Evolutionary conservation across 1,140 invertebrate species (phyloP), one percentile per base, ranked within the genome.

Genomic region (Papilio dardanus): DNA sequence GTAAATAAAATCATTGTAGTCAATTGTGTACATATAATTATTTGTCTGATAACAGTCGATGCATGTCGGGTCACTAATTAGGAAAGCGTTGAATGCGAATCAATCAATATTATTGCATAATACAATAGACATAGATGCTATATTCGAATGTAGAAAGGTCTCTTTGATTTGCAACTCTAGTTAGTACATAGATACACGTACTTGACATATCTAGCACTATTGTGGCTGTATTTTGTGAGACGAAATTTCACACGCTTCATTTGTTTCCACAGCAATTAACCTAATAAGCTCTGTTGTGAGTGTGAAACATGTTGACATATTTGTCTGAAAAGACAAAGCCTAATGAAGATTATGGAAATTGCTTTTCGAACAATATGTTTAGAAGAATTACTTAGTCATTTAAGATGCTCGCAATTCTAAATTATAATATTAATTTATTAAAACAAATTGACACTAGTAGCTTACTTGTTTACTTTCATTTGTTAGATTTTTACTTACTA

Each of bases 131-230:
- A 71, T 30, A 50, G 4, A 31, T 30, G 40, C 69, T 31, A 42
- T 31, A 46, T 31, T 71, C 16, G 40, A 16, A 50, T 46, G 16
- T 14, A 30, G 4, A 7, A 2, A 71, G 1, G 8, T 8, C 69
- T 71, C 69, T 71, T 71, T 71, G 69, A 71, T 71, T 71, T 71
- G 69, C 21, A 71, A 28, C 69, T 71, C 24, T 7, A 71, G 69
- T 71, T 71, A 50, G 21, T 71, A 46, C 69, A 31, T 71, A 24
- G 19, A 71, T 50, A 28, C 6, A 42, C 21, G 33, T 10, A 69
- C 16, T n/a, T 71, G 42, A 71, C 31, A 50, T 71, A 71, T 50
- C 21, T 24, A 71, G 19, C 42, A 71, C 12, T 16, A 42, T 50
- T 50, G 24, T 50, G 42, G 40, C 24, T 50, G 40, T 58, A 46